Base-by-base conservation (phyloP, 2,888 invertebrate species). In the Drosophila planitibia region DNA sequence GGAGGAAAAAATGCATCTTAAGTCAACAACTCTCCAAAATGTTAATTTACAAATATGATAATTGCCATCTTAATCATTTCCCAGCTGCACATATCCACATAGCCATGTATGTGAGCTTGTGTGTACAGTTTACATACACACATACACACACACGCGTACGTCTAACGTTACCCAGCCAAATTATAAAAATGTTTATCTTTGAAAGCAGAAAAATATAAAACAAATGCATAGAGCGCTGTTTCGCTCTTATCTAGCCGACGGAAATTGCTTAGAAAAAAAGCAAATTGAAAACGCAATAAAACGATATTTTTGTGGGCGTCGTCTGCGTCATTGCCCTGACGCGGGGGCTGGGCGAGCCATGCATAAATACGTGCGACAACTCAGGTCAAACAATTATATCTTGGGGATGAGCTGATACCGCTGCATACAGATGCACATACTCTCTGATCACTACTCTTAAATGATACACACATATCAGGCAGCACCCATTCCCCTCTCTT, bases 171-270 rank as follows among this genome's bases (percentile, higher is more conserved):
- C 19, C 25, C 32, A 58, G 47, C 30, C n/a, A 62, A 47, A 28
- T 62, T 33, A 47, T 49, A 49, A 10, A 58, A 64, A 60, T 67
- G 25, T 57, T 72, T 63, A 76, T 57, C 64, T 64, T 35, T 41
- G 30, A 9, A 52, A 49, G 41, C 9, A 70, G n/a, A n/a, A 14
- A 9, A 37, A 7, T 44, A 2, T 4, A 33, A 53, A 9, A 32
- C 41, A 52, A 55, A 61, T 47, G 53, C 55, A 58, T 10, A 55
- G 14, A 39, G 19, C 55, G 54, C 49, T 54, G 41, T 39, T 35
- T 51, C 12, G 28, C 52, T 55, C 76, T 79, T 72, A 72, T 81
- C 81, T 49, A 28, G 30, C 3, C 32, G 60, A 73, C 79, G 81
- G 69, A 79, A 79, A 79, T 72, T 63, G 60, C 60, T 60, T 60